Base-by-base conservation (phyloP, 1,140 invertebrate genomes). In the Metaphire vulgaris region DNA sequence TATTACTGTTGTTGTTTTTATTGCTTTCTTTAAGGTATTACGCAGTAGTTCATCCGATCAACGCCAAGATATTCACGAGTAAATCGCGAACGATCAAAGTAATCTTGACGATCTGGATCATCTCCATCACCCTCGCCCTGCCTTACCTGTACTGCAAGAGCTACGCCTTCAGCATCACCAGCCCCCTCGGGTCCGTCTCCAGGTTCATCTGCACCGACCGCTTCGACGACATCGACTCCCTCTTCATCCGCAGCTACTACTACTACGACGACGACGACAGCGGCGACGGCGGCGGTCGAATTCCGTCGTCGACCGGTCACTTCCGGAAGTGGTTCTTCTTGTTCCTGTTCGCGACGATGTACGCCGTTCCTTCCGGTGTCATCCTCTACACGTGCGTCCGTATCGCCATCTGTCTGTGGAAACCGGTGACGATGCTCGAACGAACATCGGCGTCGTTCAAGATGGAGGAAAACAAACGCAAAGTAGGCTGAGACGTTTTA, bases 11-110 rank as follows among this genome's bases (percentile, higher is more conserved):
- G 41, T 56, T 56, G 41, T 21, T 12, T 56, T 6, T 6, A 56
- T 56, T 56, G 41, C 41, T n/a, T n/a, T n/a, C n/a, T n/a, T 83
- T 32, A 80, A 88, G 88, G 69, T 88, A 88, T 75, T 87, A 87
- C 78, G 88, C 87, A 21, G 86, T 88, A 34, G 85, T 88, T 2
- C 84, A 88, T 77, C 88, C 88, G 0, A 78, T 88, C 28, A 83
- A 86, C 12, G 83, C 85, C 16, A 82, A 87, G 78, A 83, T 85
- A 67, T 81, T 87, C 33, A 81, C 81, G 76, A 86, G 83, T 33
- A 85, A 86, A 79, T 79, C 81, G 0, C 79, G 87, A 33, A 86
- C 86, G 15, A 81, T 81, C 41, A 81, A 81, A 32, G 86, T 88
- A 21, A 80, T 88, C 2, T 78, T 84, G 0, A 77, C 80, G 1